Evolutionary conservation across 2,888 invertebrate species (phyloP), one percentile per base, ranked within the genome.

Genomic region (Phymatocera aterrima): DNA sequence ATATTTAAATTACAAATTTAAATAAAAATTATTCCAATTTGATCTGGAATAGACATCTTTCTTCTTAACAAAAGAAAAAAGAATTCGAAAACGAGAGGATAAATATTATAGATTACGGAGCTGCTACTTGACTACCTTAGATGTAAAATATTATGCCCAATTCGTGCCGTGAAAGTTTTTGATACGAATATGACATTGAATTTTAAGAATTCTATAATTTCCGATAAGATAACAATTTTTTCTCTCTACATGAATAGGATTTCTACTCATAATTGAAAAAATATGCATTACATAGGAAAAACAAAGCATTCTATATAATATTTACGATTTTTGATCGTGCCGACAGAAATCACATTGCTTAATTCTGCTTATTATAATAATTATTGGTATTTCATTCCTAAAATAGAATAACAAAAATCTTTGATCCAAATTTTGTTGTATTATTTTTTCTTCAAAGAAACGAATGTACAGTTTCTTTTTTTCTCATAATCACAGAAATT

Each of bases 311-410:
- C 2, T 21, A 64, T 18, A 37, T 34, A 8, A 37, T 34, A 37
- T 15, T 40, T 8, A 12, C 8, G 64, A 64, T 64, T 64, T 21
- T 64, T 18, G 64, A 64, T 37, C 64, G 64, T 64, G 64, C 64
- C 64, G 34, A 64, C n/a, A 64, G 12, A 64, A 64, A 37, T 34
- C 37, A 64, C 64, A 64, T 34, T 37, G 64, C 37, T 64, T 64
- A 37, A 4, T 64, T 37, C 34, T 37, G 64, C 34, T 64, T 64
- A 64, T 21, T n/a, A 34, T 21, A 64, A 18, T 64, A 37, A 64
- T 64, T 68, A 68, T 68, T 46, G 34, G 24, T 68, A 68, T 46
- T 68, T 43, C 28, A 28, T 46, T 68, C 46, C 46, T 43, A 46
- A n/a, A 24, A 46, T 68, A 43, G 24, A 65, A 46, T 46, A 68